A percentile compares a stretch with the other conserved stretches of the same genome.
phyloP scores from a whole-genome alignment of 2,797 vertebrate species.

The Phrynocephalus forsythii region DNA sequence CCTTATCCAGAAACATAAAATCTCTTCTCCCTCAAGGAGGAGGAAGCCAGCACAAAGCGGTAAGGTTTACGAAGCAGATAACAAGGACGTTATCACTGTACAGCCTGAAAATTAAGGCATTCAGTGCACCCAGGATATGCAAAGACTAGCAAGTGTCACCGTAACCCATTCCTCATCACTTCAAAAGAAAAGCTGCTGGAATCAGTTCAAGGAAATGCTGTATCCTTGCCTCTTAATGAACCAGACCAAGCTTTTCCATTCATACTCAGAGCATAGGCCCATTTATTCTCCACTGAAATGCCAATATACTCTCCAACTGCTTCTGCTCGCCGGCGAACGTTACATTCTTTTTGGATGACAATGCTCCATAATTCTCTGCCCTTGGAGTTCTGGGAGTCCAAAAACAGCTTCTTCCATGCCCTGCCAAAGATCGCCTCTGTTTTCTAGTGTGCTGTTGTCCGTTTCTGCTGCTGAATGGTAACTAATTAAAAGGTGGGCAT shows the following conservation, averaged over 20 bases:
- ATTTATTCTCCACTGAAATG: conserved; percentile 28
- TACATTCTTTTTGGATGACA: no score
- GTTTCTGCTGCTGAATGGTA: not conserved
- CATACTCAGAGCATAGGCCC: conserved; percentile 3
- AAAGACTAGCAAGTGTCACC: not conserved
- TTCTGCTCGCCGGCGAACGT: not conserved
- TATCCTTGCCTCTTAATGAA: conserved; percentile 42
- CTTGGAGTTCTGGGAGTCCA: no score
- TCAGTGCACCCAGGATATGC: not conserved
- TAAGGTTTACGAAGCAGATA: conserved; percentile 16
- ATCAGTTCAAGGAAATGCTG: conserved; percentile 21
- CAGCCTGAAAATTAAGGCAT: not conserved
- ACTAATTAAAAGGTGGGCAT: not conserved
- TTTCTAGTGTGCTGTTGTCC: not conserved
- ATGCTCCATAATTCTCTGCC: no score
- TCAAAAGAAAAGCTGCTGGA: conserved; percentile 22
- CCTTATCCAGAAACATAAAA: conserved; percentile 36
- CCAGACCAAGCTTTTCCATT: conserved; percentile 41
- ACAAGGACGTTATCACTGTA: not conserved
- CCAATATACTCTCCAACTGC: conserved; percentile 18
- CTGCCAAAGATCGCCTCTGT: no score
- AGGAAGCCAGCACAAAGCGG: conserved; percentile 25
- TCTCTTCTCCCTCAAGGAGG: not conserved
- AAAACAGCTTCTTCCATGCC: no score
- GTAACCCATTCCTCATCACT: not conserved